Conservation (phyloP, 2,113 vertebrate species). For the Lampris megalopsis region DNA sequence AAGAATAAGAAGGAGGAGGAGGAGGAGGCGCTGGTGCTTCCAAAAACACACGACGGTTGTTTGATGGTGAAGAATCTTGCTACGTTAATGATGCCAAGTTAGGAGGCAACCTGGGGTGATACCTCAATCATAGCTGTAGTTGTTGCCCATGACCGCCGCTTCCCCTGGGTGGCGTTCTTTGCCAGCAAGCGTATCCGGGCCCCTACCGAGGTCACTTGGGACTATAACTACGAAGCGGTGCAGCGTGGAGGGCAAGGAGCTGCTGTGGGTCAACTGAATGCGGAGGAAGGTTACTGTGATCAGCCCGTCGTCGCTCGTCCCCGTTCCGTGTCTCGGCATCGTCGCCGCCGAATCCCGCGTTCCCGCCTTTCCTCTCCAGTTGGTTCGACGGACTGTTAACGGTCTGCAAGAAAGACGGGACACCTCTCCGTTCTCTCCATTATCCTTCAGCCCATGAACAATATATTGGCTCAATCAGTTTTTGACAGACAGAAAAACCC, state of each 20-base stretch:
- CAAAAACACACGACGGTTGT: slow-evolving; percentile 91
- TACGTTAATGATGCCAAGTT: slow-evolving; percentile 99
- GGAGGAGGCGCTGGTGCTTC: slow-evolving; percentile 81
- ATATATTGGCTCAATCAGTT: too few relatives aligned
- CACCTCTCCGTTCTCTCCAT: too few relatives aligned
- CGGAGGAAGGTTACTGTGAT: slow-evolving; percentile 90
- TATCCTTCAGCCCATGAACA: too few relatives aligned
- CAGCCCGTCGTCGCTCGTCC: neutral
- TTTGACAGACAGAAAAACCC: too few relatives aligned
- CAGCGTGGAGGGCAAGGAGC: slow-evolving; percentile 96
- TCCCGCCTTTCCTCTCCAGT: too few relatives aligned
- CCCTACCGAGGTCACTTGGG: slow-evolving; percentile 96
- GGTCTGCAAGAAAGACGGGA: too few relatives aligned
- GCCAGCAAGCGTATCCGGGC: slow-evolving; percentile 98
- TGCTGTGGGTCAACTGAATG: slow-evolving; percentile 98
- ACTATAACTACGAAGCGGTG: slow-evolving; percentile 99
- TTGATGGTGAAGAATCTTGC: slow-evolving; percentile 95
- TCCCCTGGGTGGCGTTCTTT: slow-evolving; percentile 99
- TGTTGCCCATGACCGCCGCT: slow-evolving; percentile 96
- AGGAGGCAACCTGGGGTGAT: slow-evolving; percentile 97
- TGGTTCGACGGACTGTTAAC: too few relatives aligned
- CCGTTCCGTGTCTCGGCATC: neutral
- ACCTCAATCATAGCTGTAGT: slow-evolving; percentile 98
- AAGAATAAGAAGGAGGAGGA: slow-evolving; percentile 65
- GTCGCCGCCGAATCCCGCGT: neutral